A percentile compares a stretch with the other conserved stretches of the same genome.
Evolutionary conservation across 2,797 vertebrate genomes (phyloP).

Genomic region (Pteronotus mesoamericanus): DNA sequence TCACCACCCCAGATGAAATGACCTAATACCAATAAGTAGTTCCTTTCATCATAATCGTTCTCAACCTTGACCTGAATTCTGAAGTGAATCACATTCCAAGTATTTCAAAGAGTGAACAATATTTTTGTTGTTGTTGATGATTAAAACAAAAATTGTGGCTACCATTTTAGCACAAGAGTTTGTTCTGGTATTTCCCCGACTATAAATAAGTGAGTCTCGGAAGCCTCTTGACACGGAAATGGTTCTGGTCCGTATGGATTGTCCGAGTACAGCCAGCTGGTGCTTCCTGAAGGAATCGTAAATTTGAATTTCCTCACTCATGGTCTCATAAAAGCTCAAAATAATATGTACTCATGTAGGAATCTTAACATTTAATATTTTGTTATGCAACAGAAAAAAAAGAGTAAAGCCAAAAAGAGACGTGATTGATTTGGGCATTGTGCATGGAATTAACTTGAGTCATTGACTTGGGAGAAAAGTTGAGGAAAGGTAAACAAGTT

Average conservation of each 20-base stretch:
- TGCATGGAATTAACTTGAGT: background rate
- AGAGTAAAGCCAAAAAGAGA: background rate
- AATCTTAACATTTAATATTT: background rate
- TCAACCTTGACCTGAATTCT: background rate
- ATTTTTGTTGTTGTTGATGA: constrained; percentile 50
- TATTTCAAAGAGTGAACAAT: background rate
- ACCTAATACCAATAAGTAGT: background rate
- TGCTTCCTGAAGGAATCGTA: background rate
- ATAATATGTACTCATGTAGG: background rate
- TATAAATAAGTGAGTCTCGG: background rate
- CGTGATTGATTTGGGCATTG: background rate
- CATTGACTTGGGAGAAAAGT: background rate
- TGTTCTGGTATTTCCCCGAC: background rate
- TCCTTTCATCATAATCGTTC: constrained; percentile 9
- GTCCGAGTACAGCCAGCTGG: background rate
- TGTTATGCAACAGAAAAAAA: background rate
- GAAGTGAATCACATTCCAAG: background rate
- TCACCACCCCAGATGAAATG: constrained; percentile 51
- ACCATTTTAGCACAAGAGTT: background rate
- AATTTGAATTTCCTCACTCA: constrained; percentile 39
- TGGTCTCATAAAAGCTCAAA: background rate
- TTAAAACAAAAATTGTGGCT: constrained; percentile 47
- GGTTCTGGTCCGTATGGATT: background rate
- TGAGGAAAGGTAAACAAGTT: background rate
- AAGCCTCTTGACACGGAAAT: background rate